phyloP scores from a whole-genome alignment of 2,888 invertebrate genomes.

The Ephialtes manifestator region DNA sequence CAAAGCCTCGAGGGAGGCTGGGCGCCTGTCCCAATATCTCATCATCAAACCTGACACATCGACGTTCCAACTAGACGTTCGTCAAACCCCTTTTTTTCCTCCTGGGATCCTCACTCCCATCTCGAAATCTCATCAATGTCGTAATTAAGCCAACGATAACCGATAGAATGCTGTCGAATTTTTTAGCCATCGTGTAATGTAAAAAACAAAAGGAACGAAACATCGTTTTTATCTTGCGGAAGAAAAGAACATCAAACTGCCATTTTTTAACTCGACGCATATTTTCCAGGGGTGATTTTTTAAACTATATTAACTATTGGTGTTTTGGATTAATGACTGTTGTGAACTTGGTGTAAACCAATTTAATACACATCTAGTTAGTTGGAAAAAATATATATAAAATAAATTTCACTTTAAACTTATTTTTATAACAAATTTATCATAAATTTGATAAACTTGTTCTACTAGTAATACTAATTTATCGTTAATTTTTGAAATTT shows the following conservation, averaged over 20 bases:
- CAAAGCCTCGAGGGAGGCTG: constrained; percentile 7
- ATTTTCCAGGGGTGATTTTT: neutral
- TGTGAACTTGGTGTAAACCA: too few relatives aligned
- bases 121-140: constrained; percentile 23
- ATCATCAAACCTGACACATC: constrained; percentile 54
- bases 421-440: too few relatives aligned
- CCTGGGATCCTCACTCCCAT: neutral
- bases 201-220: neutral
- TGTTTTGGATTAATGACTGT: too few relatives aligned
- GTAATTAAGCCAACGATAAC: constrained; percentile 7
- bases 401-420: too few relatives aligned
- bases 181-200: neutral
- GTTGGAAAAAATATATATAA: too few relatives aligned
- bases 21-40: constrained; percentile 42
- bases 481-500: too few relatives aligned
- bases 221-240: neutral
- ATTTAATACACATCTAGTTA: too few relatives aligned
- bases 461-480: too few relatives aligned
- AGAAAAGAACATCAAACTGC: neutral
- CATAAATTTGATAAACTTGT: too few relatives aligned
- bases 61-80: constrained; percentile 50
- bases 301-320: too few relatives aligned
- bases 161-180: constrained; percentile 12
- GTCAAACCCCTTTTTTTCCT: constrained; percentile 15
- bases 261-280: neutral